Evolutionary conservation across 53 echinoderm and acorn worm species (phyloP).

Genomic region (Zoroaster sp.): DNA sequence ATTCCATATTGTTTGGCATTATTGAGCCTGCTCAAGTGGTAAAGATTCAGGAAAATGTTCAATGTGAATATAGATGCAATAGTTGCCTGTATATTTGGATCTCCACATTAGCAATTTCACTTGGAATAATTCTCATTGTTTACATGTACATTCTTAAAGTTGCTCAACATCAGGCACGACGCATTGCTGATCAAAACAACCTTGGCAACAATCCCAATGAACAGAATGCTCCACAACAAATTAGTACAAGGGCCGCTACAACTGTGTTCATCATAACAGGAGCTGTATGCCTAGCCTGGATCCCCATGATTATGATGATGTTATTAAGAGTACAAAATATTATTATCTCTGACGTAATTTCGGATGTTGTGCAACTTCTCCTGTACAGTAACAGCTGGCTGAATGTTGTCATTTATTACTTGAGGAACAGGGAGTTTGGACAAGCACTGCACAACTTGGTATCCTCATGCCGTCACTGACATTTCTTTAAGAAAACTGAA

Average conservation of each 20-base stretch:
- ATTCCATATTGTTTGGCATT: neutral
- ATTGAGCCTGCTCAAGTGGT: neutral
- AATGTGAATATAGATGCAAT: neutral
- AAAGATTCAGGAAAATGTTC: neutral
- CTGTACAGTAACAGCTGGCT: constrained; percentile 48
- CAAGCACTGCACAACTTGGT: neutral
- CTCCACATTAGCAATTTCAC: neutral
- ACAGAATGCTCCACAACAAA: neutral
- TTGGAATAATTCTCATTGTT: neutral
- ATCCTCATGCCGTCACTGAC: neutral
- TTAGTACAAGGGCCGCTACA: constrained; percentile 33
- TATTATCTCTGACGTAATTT: neutral
- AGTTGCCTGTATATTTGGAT: neutral
- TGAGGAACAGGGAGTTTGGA: constrained; percentile 10
- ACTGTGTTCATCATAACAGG: constrained; percentile 47
- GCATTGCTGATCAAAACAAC: constrained; percentile 4
- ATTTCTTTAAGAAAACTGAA: neutral
- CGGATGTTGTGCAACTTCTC: no score
- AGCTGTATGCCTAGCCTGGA: constrained; percentile 7
- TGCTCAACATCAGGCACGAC: constrained; percentile 32
- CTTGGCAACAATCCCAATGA: neutral
- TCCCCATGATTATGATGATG: neutral
- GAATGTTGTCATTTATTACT: constrained; percentile 50
- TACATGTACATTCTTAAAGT: constrained; percentile 31
- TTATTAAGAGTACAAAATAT: neutral